Evolutionary conservation across 2,888 invertebrate species (phyloP).

Genomic region (Galeopsomyia nigrocyanea): DNA sequence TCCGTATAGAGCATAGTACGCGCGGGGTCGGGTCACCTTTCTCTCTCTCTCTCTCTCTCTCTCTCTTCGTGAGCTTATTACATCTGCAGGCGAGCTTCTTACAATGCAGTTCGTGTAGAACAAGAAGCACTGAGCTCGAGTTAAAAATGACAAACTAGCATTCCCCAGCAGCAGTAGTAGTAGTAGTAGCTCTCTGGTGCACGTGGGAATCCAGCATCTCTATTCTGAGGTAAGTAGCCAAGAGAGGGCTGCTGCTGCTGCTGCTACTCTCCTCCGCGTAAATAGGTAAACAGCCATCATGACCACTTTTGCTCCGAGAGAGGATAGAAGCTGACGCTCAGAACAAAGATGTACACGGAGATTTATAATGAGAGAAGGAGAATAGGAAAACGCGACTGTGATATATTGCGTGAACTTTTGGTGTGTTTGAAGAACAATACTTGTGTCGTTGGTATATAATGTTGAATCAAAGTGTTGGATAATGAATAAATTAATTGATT

Average conservation of each 20-base stretch:
- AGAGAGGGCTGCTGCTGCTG: not conserved
- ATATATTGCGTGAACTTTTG: too few species aligned
- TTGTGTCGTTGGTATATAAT: too few species aligned
- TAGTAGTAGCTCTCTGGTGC: conserved; percentile 47
- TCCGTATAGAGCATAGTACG: too few species aligned
- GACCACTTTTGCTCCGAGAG: conserved; percentile 44
- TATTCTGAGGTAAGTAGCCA: conserved; percentile 55
- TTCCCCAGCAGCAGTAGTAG: conserved; percentile 51
- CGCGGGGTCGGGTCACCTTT: too few species aligned
- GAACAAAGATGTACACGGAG: too few species aligned
- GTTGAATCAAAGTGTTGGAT: too few species aligned
- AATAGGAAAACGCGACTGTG: too few species aligned
- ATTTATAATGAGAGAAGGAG: too few species aligned
- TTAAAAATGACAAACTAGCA: conserved; percentile 53
- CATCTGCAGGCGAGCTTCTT: not conserved
- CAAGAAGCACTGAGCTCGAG: not conserved
- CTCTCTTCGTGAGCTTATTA: conserved; percentile 9
- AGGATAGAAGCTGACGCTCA: not conserved
- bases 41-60: conserved; percentile 20
- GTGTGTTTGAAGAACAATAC: too few species aligned
- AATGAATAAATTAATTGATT: too few species aligned
- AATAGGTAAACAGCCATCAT: conserved; percentile 60
- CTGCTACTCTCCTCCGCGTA: conserved; percentile 53
- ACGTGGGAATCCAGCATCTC: conserved; percentile 62
- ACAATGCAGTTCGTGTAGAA: conserved; percentile 14